phyloP scores from a whole-genome alignment of 2,113 vertebrate species.

The Macrotus californicus region DNA sequence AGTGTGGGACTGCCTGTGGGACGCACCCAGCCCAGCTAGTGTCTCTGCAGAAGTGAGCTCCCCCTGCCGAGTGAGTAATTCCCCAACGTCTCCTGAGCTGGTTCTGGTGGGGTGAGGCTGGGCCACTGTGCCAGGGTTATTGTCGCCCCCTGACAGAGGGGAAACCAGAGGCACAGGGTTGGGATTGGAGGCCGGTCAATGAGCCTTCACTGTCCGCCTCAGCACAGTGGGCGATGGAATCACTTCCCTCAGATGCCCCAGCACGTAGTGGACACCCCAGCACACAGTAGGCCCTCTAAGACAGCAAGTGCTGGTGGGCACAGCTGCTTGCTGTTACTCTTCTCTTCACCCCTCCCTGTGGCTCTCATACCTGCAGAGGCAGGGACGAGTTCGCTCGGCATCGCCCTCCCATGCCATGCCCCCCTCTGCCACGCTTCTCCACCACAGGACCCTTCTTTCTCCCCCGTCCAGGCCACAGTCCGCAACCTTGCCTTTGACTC shows the following conservation, averaged over 20 bases:
- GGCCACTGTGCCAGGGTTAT: neutral
- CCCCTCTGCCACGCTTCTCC: neutral
- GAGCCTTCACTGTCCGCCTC: neutral
- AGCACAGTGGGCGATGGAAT: neutral
- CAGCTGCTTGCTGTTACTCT: neutral
- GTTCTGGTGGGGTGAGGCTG: rapidly evolving
- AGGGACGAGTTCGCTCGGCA: rapidly evolving
- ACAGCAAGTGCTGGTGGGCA: rapidly evolving
- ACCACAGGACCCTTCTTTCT: neutral
- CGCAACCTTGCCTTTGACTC: neutral
- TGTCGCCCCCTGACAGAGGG: neutral
- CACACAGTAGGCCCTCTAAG: neutral
- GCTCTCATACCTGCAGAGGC: neutral
- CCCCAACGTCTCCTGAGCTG: neutral
- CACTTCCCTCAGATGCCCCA: rapidly evolving
- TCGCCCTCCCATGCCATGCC: rapidly evolving
- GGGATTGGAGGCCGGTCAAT: neutral
- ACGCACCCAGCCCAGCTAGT: rapidly evolving
- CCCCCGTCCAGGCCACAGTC: neutral
- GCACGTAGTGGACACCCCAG: rapidly evolving
- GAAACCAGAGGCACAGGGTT: neutral
- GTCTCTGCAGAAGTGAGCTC: neutral
- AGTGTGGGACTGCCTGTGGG: neutral
- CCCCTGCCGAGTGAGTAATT: neutral
- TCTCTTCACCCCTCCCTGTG: neutral